phyloP scores from a whole-genome alignment of 2,888 invertebrate species.

The Drosophila recens region DNA sequence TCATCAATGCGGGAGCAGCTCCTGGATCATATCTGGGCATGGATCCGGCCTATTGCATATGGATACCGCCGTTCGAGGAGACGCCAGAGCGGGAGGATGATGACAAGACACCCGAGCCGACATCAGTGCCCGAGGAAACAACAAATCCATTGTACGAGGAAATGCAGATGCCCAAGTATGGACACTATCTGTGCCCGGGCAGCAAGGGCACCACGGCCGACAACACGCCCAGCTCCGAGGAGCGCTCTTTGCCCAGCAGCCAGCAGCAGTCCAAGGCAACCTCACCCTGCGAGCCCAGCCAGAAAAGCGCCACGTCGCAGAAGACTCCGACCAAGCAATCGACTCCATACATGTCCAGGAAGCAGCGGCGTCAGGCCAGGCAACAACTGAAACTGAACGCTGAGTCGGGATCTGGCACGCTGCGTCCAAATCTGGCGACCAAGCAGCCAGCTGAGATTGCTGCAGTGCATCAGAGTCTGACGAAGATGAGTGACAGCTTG shows the following conservation, averaged over 20 bases:
- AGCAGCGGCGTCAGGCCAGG: conserved; percentile 72
- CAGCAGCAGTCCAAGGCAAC: conserved; percentile 82
- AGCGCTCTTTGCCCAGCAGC: conserved; percentile 83
- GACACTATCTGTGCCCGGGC: conserved; percentile 86
- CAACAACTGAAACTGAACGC: conserved; percentile 70
- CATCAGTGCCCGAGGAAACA: conserved; percentile 82
- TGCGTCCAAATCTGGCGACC: conserved; percentile 14
- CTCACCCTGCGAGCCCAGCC: conserved; percentile 75
- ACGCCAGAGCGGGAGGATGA: conserved; percentile 90
- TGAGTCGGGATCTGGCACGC: conserved; percentile 48
- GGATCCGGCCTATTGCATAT: conserved; percentile 95
- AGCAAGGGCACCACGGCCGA: conserved; percentile 84
- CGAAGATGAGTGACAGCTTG: conserved; percentile 41
- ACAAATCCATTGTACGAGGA: conserved; percentile 83
- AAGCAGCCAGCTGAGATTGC: conserved; percentile 50
- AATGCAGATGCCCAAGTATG: conserved; percentile 85
- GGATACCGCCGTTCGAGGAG: conserved; percentile 93
- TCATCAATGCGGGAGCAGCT: conserved; percentile 92
- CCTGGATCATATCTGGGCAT: conserved; percentile 95
- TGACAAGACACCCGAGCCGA: conserved; percentile 85
- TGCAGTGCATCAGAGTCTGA: conserved; percentile 46
- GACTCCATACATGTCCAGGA: conserved; percentile 75
- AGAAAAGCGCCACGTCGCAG: conserved; percentile 48
- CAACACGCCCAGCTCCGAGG: conserved; percentile 87
- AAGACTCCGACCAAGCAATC: conserved; percentile 57